These are phyloP conservation scores for Tangara arthus DNA, from an alignment of 2,797 vertebrate species.

Conservation along the genomic window DNA sequence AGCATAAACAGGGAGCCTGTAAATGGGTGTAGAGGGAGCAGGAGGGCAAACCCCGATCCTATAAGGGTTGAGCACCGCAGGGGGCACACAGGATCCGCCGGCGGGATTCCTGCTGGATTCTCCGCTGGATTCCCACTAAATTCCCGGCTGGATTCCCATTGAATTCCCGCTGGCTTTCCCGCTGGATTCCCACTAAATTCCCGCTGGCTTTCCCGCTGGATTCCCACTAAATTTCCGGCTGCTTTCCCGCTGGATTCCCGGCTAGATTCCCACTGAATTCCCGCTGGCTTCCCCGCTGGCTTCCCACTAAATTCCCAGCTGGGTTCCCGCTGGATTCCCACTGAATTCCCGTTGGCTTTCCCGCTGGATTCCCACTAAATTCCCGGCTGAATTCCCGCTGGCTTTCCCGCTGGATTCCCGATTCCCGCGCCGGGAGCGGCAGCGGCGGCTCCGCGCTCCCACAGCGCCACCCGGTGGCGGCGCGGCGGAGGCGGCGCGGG, in stretches of 20 bases:
- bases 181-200: background rate
- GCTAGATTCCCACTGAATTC: background rate
- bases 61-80: background rate
- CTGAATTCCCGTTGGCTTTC: background rate
- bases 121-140: fast-evolving
- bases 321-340: background rate
- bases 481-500: background rate
- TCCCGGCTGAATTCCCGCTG: too few species aligned
- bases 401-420: background rate
- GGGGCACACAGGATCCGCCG: too few species aligned
- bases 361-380: background rate
- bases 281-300: background rate
- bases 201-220: too few species aligned
- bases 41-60: background rate
- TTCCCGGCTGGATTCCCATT: background rate
- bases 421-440: background rate
- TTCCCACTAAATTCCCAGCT: too few species aligned
- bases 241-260: too few species aligned
- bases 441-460: conserved; percentile 56
- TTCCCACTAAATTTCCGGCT: background rate
- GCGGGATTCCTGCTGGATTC: background rate
- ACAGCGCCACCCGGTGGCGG: conserved; percentile 74
- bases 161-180: too few species aligned
- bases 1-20: background rate
- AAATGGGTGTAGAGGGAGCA: fast-evolving